Conservation (phyloP, 2,888 invertebrate species). For the Pseudeuparius sepicola region DNA sequence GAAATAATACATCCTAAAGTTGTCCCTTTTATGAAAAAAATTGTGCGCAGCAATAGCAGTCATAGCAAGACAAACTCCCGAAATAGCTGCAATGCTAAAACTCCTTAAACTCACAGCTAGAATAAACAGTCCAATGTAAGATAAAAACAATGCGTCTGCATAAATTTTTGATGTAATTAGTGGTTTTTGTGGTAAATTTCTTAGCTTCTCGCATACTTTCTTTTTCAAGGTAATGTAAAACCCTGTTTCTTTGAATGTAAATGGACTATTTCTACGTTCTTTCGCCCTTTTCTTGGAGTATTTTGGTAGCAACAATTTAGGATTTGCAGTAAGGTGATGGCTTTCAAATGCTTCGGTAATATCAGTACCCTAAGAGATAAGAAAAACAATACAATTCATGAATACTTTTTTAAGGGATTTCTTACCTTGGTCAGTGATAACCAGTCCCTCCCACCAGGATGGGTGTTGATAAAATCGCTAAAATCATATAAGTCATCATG, state of each 20-base stretch:
- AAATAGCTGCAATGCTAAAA: conserved; percentile 38
- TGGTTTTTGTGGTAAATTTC: conserved; percentile 40
- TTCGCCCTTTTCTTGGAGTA: conserved; percentile 54
- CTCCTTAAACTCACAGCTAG: conserved; percentile 35
- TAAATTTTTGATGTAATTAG: conserved; percentile 35
- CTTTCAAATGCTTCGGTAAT: conserved; percentile 70
- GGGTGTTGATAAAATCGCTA: conserved; percentile 59
- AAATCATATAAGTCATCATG: conserved; percentile 73
- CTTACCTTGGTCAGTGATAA: conserved; percentile 52
- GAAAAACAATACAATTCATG: too few relatives aligned
- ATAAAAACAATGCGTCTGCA: conserved; percentile 33
- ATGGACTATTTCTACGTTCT: conserved; percentile 54
- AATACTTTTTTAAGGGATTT: too few relatives aligned
- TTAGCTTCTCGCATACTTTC: conserved; percentile 45
- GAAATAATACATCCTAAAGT: conserved; percentile 69
- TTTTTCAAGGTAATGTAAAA: conserved; percentile 61
- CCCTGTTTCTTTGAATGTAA: conserved; percentile 61
- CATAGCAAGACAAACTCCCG: conserved; percentile 46
- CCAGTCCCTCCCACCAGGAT: conserved; percentile 80
- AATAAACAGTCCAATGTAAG: conserved; percentile 35
- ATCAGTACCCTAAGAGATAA: conserved; percentile 55
- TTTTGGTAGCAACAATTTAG: conserved; percentile 50
- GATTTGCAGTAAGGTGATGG: conserved; percentile 52
- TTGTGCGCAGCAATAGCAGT: conserved; percentile 56
- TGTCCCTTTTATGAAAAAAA: conserved; percentile 64